Evolutionary conservation across 2,888 invertebrate genomes (phyloP).

Genomic region (Drosophila testacea): DNA sequence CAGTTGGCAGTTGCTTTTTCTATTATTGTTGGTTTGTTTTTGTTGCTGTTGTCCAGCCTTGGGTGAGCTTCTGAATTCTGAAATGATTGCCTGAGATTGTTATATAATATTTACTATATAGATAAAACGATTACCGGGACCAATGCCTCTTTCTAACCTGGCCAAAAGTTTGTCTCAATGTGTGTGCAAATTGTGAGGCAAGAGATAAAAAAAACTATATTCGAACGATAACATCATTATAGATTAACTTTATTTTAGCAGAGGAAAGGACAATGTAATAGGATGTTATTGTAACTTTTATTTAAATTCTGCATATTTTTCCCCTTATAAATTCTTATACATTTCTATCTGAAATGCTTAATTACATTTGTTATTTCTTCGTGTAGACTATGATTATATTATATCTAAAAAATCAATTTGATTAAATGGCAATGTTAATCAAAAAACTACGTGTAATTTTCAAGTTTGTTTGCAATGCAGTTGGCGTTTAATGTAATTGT

Average conservation of each 20-base stretch:
- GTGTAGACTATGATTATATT: conserved; percentile 1
- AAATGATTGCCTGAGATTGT: conserved; percentile 55
- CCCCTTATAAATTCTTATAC: background rate
- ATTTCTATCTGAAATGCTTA: background rate
- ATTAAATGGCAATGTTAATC: conserved; percentile 48
- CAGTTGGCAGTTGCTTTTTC: conserved; percentile 61
- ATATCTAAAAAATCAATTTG: conserved; percentile 21
- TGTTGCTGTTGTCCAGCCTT: conserved; percentile 37
- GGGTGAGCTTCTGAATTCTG: conserved; percentile 50
- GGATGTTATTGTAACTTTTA: too few relatives aligned
- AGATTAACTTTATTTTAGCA: too few relatives aligned
- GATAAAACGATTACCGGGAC: conserved; percentile 33
- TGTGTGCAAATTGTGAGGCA: conserved; percentile 43
- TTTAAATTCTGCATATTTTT: too few relatives aligned
- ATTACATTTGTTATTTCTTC: background rate
- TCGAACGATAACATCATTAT: background rate
- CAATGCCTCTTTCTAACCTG: conserved; percentile 20
- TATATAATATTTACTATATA: conserved; percentile 48
- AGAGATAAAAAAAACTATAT: background rate
- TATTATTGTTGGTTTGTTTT: conserved; percentile 21
- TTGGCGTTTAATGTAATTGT: conserved; percentile 72
- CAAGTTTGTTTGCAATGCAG: conserved; percentile 39
- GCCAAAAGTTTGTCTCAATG: conserved; percentile 49
- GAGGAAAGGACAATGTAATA: too few relatives aligned
- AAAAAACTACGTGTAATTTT: conserved; percentile 54